Conservation (phyloP, 2,797 vertebrate genomes). For the Okamejei kenojei region DNA sequence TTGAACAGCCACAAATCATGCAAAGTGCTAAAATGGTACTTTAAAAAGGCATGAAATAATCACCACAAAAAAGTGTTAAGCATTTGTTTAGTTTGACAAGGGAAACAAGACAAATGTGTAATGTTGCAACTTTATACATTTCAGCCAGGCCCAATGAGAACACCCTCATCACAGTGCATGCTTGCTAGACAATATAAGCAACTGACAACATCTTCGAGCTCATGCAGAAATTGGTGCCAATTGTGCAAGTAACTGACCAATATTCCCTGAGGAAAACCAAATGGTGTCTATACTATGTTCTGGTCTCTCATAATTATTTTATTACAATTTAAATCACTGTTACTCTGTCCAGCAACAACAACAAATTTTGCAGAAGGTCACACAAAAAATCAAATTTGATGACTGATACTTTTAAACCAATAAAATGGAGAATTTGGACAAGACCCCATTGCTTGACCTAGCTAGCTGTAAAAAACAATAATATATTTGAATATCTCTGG, state of each 20-base stretch:
- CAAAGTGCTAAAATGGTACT: not conserved
- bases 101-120: not conserved
- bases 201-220: no score
- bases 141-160: no score
- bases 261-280: no score
- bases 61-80: not conserved
- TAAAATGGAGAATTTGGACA: no score
- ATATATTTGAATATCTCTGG: no score
- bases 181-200: no score
- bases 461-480: no score
- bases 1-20: not conserved
- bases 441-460: no score
- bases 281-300: not conserved
- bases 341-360: not conserved
- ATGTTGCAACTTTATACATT: no score
- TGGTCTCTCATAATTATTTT: not conserved
- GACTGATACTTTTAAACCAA: not conserved
- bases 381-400: not conserved
- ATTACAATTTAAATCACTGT: not conserved
- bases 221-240: no score
- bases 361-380: not conserved
- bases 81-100: not conserved
- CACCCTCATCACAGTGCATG: no score
- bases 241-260: no score
- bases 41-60: not conserved